Base-by-base conservation (phyloP, 2,113 vertebrate species). In the Clarias batrachus region DNA sequence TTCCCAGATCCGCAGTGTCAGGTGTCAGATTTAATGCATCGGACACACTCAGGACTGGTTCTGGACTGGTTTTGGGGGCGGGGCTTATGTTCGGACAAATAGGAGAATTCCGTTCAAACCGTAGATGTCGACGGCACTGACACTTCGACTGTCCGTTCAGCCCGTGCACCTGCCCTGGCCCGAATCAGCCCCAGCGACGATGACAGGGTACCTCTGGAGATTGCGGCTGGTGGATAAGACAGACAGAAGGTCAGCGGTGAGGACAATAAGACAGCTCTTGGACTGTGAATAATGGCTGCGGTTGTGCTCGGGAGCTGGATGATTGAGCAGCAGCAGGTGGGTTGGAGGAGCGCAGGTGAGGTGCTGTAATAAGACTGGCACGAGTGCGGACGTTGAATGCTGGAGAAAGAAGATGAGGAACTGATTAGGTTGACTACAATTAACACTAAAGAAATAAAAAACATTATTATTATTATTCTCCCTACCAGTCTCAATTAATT, bases 111-210 rank as follows among this genome's bases (percentile, higher is more conserved):
- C 37, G 4, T 48, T 74, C 6, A 11, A 37, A 13, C 9, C 62
- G 11, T n/a, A 10, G 27, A 30, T 27, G 41, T 0, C 41, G 41
- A 48, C 6, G 41, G 41, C 6, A 6, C 6, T 48, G 48, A 48
- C 48, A 48, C 48, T 6, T 48, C 41, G 41, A 41, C 41, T 68
- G 13, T 37, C 68, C 21, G 30, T 74, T 48, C 37, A 10, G 70
- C 3, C 90, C 83, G 90, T 91, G 93, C 93, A 93, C 92, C 92
- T 95, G 93, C 90, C 89, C 82, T 30, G 71, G 79, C 27, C 48
- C 90, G 17, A 92, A 90, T 89, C 91, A 87, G 84, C 89, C 90
- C 82, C 87, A 12, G 84, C 89, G 70, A 85, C 87, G 85, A 90
- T 92, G 90, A 92, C 92, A 88, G 91, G 92, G 92, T 91, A 91